Conservation (phyloP, 2,888 invertebrate genomes). For the Ennomos erosarius region DNA sequence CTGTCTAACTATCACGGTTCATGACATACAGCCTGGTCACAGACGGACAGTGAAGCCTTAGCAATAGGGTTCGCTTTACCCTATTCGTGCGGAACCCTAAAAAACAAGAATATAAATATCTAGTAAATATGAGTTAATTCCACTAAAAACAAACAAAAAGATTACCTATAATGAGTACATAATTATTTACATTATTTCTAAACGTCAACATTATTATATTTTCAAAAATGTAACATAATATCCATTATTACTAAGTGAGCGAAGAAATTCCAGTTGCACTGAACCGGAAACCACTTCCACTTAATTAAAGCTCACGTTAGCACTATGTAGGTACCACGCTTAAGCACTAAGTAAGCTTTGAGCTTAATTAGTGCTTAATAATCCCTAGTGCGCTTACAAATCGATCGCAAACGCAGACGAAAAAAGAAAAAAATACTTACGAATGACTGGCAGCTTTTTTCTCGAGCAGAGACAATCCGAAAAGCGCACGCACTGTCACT, state of each 20-base stretch:
- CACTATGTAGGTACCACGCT: constrained; percentile 3
- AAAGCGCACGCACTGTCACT: constrained; percentile 35
- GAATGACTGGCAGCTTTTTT: constrained; percentile 8
- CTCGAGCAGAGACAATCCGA: constrained; percentile 22
- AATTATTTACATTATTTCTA: not conserved
- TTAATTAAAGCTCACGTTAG: constrained; percentile 11
- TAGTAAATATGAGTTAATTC: no score
- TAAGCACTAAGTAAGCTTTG: not conserved
- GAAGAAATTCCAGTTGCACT: not conserved
- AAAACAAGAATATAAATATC: no score
- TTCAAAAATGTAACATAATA: not conserved
- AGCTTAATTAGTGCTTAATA: no score
- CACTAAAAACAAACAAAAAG: no score
- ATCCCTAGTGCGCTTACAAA: not conserved
- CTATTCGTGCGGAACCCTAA: no score
- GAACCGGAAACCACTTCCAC: constrained; percentile 2
- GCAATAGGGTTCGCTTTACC: no score
- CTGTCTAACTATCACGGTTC: no score
- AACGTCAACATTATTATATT: not conserved
- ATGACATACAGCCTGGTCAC: no score
- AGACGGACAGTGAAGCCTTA: no score
- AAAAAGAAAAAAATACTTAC: constrained; percentile 23
- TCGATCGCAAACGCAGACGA: constrained; percentile 8
- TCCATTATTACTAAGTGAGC: constrained; percentile 1
- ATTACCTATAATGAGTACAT: not conserved